Conservation (phyloP, 2,113 vertebrate genomes). For the Numida meleagris region DNA sequence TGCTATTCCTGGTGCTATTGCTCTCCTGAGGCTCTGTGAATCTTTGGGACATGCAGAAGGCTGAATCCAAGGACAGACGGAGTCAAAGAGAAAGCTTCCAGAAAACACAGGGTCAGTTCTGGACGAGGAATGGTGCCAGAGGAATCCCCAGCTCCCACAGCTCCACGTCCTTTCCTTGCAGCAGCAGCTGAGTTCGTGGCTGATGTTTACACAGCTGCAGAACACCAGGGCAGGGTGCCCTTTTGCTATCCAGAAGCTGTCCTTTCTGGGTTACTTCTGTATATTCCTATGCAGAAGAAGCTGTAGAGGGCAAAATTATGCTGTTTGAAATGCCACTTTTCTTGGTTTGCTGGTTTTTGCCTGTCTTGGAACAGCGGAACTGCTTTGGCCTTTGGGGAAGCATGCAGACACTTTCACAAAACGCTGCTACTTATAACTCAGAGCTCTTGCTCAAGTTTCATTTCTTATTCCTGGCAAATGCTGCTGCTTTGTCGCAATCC, state of each 20-base stretch:
- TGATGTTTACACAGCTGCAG: not conserved
- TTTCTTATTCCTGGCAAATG: not conserved
- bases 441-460: not conserved
- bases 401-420: not conserved
- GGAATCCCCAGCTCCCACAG: not conserved
- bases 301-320: not conserved
- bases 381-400: not conserved
- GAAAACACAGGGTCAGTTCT: not conserved
- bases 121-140: not conserved
- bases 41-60: not conserved
- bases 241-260: not conserved
- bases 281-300: not conserved
- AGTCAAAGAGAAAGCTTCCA: not conserved
- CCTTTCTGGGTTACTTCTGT: not conserved
- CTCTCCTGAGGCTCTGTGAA: not conserved
- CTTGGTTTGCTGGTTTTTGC: not conserved
- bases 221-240: not conserved
- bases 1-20: not conserved
- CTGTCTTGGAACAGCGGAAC: not conserved
- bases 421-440: accelerated
- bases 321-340: not conserved
- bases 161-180: not conserved
- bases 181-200: not conserved
- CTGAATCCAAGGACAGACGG: not conserved
- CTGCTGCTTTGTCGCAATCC: not conserved